These are phyloP conservation scores for Palloptera scutellata DNA, from an alignment of 2,888 invertebrate genomes.

Conservation along the genomic window DNA sequence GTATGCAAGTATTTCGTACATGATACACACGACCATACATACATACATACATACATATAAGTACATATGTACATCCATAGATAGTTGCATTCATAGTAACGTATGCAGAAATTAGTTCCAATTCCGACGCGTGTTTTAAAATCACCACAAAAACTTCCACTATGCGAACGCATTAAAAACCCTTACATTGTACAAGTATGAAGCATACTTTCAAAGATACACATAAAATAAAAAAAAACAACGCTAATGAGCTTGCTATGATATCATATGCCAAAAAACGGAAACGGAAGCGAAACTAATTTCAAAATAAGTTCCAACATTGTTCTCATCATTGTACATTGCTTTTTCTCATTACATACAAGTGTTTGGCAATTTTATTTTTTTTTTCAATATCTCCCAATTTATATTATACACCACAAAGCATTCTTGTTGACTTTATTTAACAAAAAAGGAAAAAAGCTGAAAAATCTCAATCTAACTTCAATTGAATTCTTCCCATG, in stretches of 20 bases:
- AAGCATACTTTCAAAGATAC: background rate
- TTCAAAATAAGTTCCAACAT: constrained; percentile 8
- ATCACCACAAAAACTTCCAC: background rate
- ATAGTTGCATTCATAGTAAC: constrained; percentile 9
- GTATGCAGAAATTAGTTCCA: constrained; percentile 52
- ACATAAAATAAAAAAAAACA: constrained; percentile 11
- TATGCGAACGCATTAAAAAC: too few species aligned
- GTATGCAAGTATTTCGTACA: constrained; percentile 43
- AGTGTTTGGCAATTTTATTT: constrained; percentile 51
- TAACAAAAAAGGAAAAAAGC: constrained; percentile 17
- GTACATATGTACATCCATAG: too few species aligned
- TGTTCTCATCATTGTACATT: background rate
- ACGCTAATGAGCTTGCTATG: constrained; percentile 34
- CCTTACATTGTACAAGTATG: too few species aligned
- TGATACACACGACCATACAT: background rate
- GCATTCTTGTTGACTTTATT: constrained; percentile 42
- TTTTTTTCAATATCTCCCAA: constrained; percentile 52
- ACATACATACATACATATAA: background rate
- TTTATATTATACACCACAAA: constrained; percentile 22
- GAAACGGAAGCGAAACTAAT: constrained; percentile 15
- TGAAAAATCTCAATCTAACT: background rate
- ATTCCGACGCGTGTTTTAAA: constrained; percentile 25
- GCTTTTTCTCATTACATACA: constrained; percentile 20
- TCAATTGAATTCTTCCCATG: constrained; percentile 31
- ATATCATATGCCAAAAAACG: background rate